Base-by-base conservation (phyloP, 2,113 vertebrate species). In the Tautogolabrus adspersus region DNA sequence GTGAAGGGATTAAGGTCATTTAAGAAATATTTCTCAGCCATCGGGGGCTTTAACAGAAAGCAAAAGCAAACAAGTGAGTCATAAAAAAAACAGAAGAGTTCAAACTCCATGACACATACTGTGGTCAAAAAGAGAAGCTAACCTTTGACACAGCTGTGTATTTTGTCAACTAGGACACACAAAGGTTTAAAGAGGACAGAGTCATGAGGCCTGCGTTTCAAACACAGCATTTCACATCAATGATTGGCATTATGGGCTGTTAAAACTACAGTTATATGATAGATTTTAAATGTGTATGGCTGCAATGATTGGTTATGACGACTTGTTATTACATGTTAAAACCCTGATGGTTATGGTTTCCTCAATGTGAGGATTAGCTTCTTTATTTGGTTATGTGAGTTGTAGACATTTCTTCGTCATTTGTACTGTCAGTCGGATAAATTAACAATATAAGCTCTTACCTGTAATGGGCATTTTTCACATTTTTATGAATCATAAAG, bases 231-330 rank as follows among this genome's bases (percentile, higher is more conserved):
- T 19, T 12, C 63, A 47, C 54, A 34, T 75, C 70, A 59, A 59
- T 18, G 49, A 4, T 26, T 12, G 58, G 16, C 8, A 30, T 3
- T 0, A 15, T 0, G 0, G 9, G 19, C 0, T 65, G 18, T 6
- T 22, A 0, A 57, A 38, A 61, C 22, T 3, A 11, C 9, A 22
- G 9, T 63, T n/a, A 21, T 2, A n/a, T 11, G n/a, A 13, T 23
- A 13, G 46, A 49, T 47, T 13, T 47, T 3, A 47, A 16, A 47
- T 47, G 44, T 47, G 44, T 16, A 47, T 16, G 16, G 46, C 6
- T 49, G 16, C 16, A 6, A 19, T 6, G 16, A 49, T 49, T 16
- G 16, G 46, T 13, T 13, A 46, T 2, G 2, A 13, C 10, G 12
- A 18, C 2, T 49, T 18, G 16, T 3, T 49, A 49, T 1, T 18